These are phyloP conservation scores for Drosophila miranda DNA, from an alignment of 1,140 invertebrate genomes.

Conservation along the genomic window DNA sequence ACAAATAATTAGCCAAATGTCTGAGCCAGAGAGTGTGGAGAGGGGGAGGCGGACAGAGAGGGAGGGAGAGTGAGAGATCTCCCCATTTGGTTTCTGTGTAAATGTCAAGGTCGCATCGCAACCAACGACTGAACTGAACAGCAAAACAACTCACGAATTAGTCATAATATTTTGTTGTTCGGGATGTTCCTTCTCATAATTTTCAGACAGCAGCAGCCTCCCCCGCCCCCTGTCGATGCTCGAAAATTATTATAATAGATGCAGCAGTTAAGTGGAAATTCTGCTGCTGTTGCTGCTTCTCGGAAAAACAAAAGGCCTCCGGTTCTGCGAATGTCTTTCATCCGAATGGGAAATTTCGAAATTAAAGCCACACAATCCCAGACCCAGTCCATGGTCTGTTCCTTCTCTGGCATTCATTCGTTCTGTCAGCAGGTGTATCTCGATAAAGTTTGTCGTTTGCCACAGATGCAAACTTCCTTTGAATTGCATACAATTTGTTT, in stretches of 20 bases:
- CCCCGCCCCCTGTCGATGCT: not conserved
- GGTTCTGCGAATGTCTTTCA: not conserved
- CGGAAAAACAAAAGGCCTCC: not conserved
- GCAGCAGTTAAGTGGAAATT: conserved; percentile 40
- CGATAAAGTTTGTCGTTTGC: conserved; percentile 13
- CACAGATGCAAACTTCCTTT: conserved; percentile 37
- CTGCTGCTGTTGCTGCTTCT: conserved; percentile 3
- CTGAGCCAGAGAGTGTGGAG: conserved; percentile 47
- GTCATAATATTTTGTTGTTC: conserved; percentile 43
- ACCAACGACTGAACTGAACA: conserved; percentile 1
- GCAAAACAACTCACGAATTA: conserved; percentile 51
- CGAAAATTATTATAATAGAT: conserved; percentile 32
- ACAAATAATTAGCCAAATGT: conserved; percentile 76
- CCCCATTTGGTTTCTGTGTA: conserved; percentile 12
- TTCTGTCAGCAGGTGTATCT: conserved; percentile 20
- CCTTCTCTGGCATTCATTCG: conserved; percentile 13
- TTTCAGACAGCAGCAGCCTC: conserved; percentile 24
- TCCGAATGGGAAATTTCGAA: too few species aligned
- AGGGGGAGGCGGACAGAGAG: conserved; percentile 22
- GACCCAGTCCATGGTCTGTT: conserved; percentile 10
- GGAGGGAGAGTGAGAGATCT: not conserved
- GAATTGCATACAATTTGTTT: conserved; percentile 37
- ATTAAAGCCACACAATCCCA: conserved; percentile 3
- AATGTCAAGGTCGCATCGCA: conserved; percentile 37
- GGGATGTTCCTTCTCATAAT: conserved; percentile 51